A percentile compares a stretch with the other conserved stretches of the same genome.
These are phyloP conservation scores for Pholis gunnellus DNA, from an alignment of 2,113 vertebrate species.

Conservation along the genomic window DNA sequence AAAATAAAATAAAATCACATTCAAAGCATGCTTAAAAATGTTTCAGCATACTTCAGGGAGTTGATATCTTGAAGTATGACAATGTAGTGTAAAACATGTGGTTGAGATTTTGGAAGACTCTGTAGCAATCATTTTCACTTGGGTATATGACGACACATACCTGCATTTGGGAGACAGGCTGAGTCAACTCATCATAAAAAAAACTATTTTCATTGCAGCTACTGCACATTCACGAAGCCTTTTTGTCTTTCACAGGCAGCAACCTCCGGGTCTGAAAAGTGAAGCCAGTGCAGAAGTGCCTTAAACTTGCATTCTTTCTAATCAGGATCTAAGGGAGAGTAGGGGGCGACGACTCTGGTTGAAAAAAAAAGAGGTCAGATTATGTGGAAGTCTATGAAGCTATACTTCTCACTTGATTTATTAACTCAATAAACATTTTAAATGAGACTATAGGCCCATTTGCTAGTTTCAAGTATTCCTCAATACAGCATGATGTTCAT, in stretches of 20 bases:
- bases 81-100: neutral
- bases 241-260: neutral
- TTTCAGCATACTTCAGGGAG: neutral
- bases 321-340: no score
- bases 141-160: neutral
- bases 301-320: neutral
- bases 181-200: constrained; percentile 1
- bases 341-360: no score
- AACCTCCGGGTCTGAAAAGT: no score
- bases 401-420: no score
- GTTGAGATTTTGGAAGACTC: neutral
- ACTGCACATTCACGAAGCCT: neutral
- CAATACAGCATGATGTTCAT: neutral
- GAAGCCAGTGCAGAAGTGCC: no score
- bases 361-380: no score
- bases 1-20: neutral
- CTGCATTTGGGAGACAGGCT: neutral
- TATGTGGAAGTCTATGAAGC: no score
- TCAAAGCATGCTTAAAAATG: neutral
- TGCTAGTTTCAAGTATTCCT: neutral
- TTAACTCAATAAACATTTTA: no score
- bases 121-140: neutral
- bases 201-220: neutral
- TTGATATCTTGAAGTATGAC: neutral
- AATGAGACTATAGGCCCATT: neutral